Conservation (phyloP, 2,888 invertebrate genomes). For the Epirrhoe tristata region DNA sequence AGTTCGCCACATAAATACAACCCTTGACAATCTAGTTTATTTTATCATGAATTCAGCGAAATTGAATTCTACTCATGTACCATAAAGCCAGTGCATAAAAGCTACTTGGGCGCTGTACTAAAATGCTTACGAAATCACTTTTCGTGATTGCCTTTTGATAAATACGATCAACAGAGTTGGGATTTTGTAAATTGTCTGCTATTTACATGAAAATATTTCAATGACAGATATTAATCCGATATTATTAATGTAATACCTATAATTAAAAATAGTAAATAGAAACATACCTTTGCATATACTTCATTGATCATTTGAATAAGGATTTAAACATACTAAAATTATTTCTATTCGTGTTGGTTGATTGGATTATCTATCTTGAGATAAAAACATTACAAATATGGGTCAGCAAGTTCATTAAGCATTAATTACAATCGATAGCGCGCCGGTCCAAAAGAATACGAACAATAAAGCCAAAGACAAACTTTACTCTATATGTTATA, state of each 20-base stretch:
- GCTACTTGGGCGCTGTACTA: conserved; percentile 54
- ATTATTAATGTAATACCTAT: too few species aligned
- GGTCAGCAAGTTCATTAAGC: conserved; percentile 48
- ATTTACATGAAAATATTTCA: conserved; percentile 20
- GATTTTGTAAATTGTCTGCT: conserved; percentile 22
- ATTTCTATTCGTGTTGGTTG: too few species aligned
- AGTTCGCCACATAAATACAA: conserved; percentile 60
- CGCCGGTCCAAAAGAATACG: conserved; percentile 43
- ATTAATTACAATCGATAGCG: conserved; percentile 50
- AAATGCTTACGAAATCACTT: conserved; percentile 58
- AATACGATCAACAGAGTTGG: conserved; percentile 28
- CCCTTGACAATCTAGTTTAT: conserved; percentile 64
- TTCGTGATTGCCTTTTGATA: conserved; percentile 45
- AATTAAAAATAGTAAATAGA: background rate
- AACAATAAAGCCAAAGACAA: conserved; percentile 48
- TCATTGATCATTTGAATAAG: background rate
- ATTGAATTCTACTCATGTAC: conserved; percentile 60
- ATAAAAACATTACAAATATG: background rate
- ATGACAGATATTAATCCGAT: conserved; percentile 11
- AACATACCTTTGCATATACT: background rate
- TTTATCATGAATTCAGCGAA: conserved; percentile 60
- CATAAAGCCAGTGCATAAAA: conserved; percentile 58
- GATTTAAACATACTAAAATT: background rate
- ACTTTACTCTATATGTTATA: conserved; percentile 42
- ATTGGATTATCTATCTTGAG: too few species aligned